phyloP scores from a whole-genome alignment of 2,113 vertebrate genomes.

The Chaetops frenatus region DNA sequence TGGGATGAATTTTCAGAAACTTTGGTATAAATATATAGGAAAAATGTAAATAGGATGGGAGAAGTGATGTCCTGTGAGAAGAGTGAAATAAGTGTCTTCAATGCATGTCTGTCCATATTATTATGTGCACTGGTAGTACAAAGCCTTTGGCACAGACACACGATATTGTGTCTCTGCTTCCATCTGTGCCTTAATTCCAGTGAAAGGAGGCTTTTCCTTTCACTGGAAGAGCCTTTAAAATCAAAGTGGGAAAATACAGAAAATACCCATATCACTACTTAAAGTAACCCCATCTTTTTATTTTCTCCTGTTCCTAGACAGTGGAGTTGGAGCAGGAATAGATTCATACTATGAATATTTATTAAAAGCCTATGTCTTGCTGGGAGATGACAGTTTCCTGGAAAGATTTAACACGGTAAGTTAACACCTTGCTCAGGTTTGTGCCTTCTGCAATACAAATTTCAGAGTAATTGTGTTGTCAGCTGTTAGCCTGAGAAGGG shows the following conservation, averaged over 20 bases:
- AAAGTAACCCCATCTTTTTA: neutral
- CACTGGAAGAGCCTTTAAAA: neutral
- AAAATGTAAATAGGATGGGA: neutral
- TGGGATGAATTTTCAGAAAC: neutral
- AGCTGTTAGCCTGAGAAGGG: neutral
- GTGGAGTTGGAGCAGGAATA: slow-evolving; percentile 96
- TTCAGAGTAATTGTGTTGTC: neutral
- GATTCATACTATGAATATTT: slow-evolving; percentile 99
- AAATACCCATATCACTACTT: neutral
- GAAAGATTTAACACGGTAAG: slow-evolving; percentile 97
- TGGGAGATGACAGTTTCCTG: slow-evolving; percentile 94
- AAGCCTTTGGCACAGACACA: neutral
- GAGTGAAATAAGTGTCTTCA: neutral
- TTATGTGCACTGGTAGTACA: neutral
- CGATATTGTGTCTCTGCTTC: neutral
- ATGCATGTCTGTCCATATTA: neutral
- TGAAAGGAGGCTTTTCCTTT: neutral
- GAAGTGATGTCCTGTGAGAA: neutral
- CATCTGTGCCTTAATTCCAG: neutral
- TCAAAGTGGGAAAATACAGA: neutral
- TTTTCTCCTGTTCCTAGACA: slow-evolving; percentile 76
- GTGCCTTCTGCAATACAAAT: neutral
- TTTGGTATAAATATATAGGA: neutral
- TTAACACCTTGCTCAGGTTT: slow-evolving; percentile 26
- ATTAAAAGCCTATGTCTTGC: slow-evolving; percentile 93